Conservation (phyloP, 2,113 vertebrate genomes). For the Pangasianodon gigas region DNA sequence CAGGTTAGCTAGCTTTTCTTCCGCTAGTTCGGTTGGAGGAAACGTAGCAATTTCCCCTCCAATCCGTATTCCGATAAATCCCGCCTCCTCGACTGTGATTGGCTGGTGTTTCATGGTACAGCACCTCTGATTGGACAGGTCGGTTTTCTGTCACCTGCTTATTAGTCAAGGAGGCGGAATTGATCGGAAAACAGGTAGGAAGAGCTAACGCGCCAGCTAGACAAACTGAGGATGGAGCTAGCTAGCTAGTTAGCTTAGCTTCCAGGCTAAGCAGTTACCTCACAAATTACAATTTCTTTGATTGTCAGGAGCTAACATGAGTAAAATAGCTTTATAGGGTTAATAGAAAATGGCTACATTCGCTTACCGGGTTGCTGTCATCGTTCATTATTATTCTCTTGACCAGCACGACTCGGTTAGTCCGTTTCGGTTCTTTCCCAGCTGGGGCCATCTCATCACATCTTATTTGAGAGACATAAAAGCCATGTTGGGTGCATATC, state of each 20-base stretch:
- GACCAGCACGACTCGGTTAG: constrained; percentile 74
- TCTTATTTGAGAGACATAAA: constrained; percentile 68
- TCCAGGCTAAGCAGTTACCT: not conserved
- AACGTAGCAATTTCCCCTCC: not conserved
- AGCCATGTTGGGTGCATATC: constrained; percentile 74
- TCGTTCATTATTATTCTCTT: constrained; percentile 79
- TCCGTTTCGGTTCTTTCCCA: constrained; percentile 56
- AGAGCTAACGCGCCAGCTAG: not conserved
- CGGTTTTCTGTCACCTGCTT: not conserved
- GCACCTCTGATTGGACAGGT: not conserved
- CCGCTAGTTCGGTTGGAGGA: not conserved
- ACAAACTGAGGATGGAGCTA: not conserved
- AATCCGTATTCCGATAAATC: not conserved
- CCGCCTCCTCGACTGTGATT: not conserved
- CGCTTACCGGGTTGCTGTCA: constrained; percentile 69
- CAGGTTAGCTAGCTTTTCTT: not conserved
- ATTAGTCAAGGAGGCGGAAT: not conserved
- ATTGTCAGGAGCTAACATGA: not conserved
- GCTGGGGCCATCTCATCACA: constrained; percentile 69
- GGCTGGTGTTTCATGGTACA: not conserved
- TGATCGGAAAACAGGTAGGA: constrained; percentile 13
- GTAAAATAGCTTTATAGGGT: too few species aligned
- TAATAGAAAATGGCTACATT: not conserved
- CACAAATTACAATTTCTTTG: not conserved
- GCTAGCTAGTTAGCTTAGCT: not conserved